phyloP scores from a whole-genome alignment of 1,140 invertebrate species.

The Fopius arisanus region DNA sequence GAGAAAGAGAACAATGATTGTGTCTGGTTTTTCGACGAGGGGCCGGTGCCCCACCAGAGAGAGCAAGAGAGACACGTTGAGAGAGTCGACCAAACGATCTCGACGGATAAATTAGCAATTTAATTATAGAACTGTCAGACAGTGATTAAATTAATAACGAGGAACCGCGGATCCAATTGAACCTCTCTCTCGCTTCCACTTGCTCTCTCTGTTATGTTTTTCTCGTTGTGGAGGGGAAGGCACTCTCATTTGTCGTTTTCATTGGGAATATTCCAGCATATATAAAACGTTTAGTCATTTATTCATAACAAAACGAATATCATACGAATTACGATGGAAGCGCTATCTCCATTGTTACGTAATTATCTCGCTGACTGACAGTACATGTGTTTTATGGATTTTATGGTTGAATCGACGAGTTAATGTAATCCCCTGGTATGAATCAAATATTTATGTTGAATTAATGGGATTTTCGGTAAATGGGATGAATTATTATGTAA shows the following conservation, averaged over 20 bases:
- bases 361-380: conserved; percentile 27
- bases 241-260: conserved; percentile 25
- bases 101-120: conserved; percentile 65
- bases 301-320: conserved; percentile 17
- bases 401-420: conserved; percentile 11
- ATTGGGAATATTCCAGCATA: conserved; percentile 21
- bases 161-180: conserved; percentile 58
- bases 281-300: conserved; percentile 26
- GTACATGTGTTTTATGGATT: conserved; percentile 13
- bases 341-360: conserved; percentile 8
- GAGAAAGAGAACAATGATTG: conserved; percentile 18
- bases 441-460: conserved; percentile 1
- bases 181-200: conserved; percentile 21
- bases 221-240: not conserved
- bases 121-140: conserved; percentile 65
- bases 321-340: not conserved
- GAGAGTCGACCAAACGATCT: conserved; percentile 43
- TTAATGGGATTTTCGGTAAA: not conserved
- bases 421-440: conserved; percentile 16
- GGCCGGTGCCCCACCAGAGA: not conserved
- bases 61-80: not conserved
- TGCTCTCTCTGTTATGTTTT: conserved; percentile 44
- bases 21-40: conserved; percentile 1
- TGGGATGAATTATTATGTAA: not conserved
- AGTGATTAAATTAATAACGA: conserved; percentile 66